Conservation (phyloP, 2,113 vertebrate species). For the Bagarius yarrelli region DNA sequence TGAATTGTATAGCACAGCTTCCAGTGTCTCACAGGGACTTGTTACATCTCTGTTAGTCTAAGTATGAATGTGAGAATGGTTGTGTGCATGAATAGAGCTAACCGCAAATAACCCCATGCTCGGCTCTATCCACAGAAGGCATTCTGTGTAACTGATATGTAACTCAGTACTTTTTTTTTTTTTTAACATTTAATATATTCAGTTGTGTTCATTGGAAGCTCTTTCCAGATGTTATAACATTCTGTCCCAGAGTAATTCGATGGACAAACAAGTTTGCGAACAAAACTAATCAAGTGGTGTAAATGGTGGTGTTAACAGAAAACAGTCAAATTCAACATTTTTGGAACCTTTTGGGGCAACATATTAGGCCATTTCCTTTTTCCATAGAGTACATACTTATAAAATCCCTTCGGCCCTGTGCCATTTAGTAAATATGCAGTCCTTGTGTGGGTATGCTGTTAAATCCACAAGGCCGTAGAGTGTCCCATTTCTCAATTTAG, state of each 20-base stretch:
- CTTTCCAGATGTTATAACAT: background rate
- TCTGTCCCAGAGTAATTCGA: background rate
- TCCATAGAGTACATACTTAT: background rate
- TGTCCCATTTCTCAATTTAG: slow-evolving; percentile 5
- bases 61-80: background rate
- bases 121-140: background rate
- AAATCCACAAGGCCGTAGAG: background rate
- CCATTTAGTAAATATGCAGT: slow-evolving; percentile 13
- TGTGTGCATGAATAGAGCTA: slow-evolving; percentile 1
- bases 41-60: background rate
- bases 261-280: background rate
- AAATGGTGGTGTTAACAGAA: background rate
- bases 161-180: background rate
- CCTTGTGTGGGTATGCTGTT: background rate
- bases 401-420: slow-evolving; percentile 8
- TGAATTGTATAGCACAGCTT: slow-evolving; percentile 35
- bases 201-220: background rate
- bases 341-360: background rate
- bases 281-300: background rate
- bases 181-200: slow-evolving; percentile 22
- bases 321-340: background rate
- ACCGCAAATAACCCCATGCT: slow-evolving; percentile 10
- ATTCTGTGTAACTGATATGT: background rate
- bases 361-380: background rate
- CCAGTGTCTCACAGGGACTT: slow-evolving; percentile 8